These are phyloP conservation scores for Perdita meconis DNA, from an alignment of 2,888 invertebrate species.

Conservation along the genomic window DNA sequence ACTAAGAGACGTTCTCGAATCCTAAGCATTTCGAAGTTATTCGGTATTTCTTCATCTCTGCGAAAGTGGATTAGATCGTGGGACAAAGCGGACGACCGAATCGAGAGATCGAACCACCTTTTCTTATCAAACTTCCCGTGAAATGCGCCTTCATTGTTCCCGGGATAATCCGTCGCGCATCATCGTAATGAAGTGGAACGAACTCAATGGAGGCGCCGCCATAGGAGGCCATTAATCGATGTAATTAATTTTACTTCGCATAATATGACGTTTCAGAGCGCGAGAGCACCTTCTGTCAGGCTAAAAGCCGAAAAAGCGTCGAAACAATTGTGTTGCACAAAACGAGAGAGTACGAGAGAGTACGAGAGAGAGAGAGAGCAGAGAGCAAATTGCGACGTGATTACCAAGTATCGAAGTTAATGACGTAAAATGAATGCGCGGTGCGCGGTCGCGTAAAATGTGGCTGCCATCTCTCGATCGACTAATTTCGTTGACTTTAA, in stretches of 20 bases:
- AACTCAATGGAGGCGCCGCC: conserved; percentile 10
- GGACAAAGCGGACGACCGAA: conserved; percentile 25
- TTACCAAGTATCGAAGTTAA: conserved; percentile 40
- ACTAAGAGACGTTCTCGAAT: too few species aligned
- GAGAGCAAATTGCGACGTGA: conserved; percentile 12
- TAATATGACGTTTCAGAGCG: background rate
- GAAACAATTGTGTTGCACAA: background rate
- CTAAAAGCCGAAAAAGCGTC: background rate
- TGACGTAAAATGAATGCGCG: conserved; percentile 54
- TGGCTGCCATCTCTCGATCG: conserved; percentile 43
- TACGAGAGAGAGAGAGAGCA: too few species aligned
- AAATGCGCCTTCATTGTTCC: conserved; percentile 43
- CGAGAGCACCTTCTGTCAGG: background rate
- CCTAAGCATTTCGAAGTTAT: too few species aligned
- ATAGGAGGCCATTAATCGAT: conserved; percentile 31
- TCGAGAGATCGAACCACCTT: conserved; percentile 16
- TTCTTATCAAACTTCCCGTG: conserved; percentile 36
- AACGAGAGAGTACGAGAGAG: too few species aligned
- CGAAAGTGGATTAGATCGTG: background rate
- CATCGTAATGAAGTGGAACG: conserved; percentile 42
- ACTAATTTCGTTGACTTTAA: conserved; percentile 64
- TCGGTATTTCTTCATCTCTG: conserved; percentile 13
- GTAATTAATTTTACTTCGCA: conserved; percentile 40
- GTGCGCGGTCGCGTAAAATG: conserved; percentile 48
- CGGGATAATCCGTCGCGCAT: conserved; percentile 44